Base-by-base conservation (phyloP, 2,113 vertebrate genomes). In the Symphodus melops region DNA sequence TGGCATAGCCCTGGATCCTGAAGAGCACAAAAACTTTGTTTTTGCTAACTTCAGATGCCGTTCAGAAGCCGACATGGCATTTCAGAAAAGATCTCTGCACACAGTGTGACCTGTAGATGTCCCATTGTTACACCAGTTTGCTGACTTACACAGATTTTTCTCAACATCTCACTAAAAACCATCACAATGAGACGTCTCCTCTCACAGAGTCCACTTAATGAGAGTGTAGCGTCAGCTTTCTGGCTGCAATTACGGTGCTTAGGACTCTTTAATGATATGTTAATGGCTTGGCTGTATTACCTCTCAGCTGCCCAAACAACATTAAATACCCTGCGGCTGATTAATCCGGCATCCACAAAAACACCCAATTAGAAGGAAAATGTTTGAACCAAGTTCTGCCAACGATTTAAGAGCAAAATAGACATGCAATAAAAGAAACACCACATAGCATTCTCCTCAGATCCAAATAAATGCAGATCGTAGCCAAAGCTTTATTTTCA, bases 221-320 rank as follows among this genome's bases (percentile, higher is more conserved):
- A 88, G 86, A 88, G 48, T 85, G 85, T 86, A 83, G 86, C 85
- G 73, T 93, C 90, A 92, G 92, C 92, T 12, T 86, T 91, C 83
- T 86, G 88, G 68, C 86, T 84, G 87, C 88, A 88, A 90, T 90
- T 86, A 86, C 79, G 71, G 84, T 72, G 84, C 86, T 89, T 86
- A 91, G 78, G 78, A 86, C 82, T 89, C 67, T 84, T 86, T 93
- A 93, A 93, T 92, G 91, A 90, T 89, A 89, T 92, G 92, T 86
- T 93, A 93, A 93, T 93, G 83, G 80, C 68, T 88, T 89, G 89
- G 85, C 91, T 90, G 86, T 83, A 83, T 89, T 90, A 89, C 83
- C 89, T 87, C 86, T 92, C 90, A 88, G 92, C 87, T 92, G 89
- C 86, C 85, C 89, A 93, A 93, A 92, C 87, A 92, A 92, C 92